These are phyloP conservation scores for Melanaphis sacchari DNA, from an alignment of 1,140 invertebrate species.

Conservation along the genomic window DNA sequence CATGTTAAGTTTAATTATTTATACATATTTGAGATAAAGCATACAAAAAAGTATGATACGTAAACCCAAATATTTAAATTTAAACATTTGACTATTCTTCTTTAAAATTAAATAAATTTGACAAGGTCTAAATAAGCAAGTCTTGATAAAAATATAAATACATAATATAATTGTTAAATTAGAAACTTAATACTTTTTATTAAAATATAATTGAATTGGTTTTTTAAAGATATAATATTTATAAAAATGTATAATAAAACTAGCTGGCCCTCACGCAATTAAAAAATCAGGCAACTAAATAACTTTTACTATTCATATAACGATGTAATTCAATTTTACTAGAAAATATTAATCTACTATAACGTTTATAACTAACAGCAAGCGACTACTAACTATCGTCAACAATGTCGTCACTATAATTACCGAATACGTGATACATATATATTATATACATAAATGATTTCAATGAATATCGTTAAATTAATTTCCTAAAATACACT, in stretches of 20 bases:
- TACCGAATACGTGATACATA: neutral
- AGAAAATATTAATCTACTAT: conserved; percentile 7
- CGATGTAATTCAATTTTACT: neutral
- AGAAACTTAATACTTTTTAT: neutral
- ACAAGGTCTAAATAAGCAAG: neutral
- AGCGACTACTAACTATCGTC: neutral
- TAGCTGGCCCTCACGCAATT: neutral
- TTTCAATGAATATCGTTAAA: neutral
- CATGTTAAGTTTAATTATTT: neutral
- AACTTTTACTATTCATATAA: neutral
- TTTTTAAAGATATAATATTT: neutral
- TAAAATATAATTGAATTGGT: neutral
- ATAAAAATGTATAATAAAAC: neutral
- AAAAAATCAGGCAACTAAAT: neutral
- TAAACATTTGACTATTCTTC: neutral
- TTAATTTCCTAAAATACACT: neutral
- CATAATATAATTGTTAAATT: neutral
- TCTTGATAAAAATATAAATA: neutral
- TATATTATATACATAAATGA: neutral
- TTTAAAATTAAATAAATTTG: neutral
- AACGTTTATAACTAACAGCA: neutral
- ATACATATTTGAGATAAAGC: neutral
- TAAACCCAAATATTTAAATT: neutral
- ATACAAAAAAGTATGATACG: too few relatives aligned
- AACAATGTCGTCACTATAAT: neutral